Evolutionary conservation across 2,888 invertebrate genomes (phyloP).

Genomic region (Pristionchus japonicus): DNA sequence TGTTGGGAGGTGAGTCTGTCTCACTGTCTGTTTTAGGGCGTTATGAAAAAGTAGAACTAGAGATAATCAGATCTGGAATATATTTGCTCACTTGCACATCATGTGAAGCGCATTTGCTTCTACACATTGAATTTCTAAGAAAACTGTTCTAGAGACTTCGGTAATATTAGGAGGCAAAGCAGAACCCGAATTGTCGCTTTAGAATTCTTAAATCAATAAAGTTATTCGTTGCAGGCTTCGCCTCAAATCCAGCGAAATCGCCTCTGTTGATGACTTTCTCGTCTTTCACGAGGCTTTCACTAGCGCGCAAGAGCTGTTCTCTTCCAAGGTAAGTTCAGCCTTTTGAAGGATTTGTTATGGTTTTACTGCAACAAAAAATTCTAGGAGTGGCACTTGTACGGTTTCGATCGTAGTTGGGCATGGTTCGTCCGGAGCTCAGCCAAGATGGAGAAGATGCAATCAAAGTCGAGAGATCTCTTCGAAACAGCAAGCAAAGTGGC

Average conservation of each 20-base stretch:
- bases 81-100: background rate
- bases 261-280: slow-evolving; percentile 1
- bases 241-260: background rate
- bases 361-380: background rate
- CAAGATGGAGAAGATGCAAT: background rate
- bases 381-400: slow-evolving; percentile 37
- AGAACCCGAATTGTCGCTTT: background rate
- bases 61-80: background rate
- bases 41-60: too few species aligned
- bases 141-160: too few species aligned
- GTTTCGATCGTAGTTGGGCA: background rate
- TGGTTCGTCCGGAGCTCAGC: background rate
- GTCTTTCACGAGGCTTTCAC: slow-evolving; percentile 20
- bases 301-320: background rate
- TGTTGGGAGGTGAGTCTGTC: slow-evolving; percentile 8
- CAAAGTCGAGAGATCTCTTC: background rate
- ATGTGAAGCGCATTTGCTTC: background rate
- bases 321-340: background rate
- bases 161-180: too few species aligned
- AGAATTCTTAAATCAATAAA: background rate
- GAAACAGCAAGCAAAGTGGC: slow-evolving; percentile 22
- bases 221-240: background rate
- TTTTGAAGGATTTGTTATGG: background rate
- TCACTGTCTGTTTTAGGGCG: background rate
- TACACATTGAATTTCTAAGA: too few species aligned